phyloP scores from a whole-genome alignment of 2,113 vertebrate species.

The Brienomyrus brachyistius region DNA sequence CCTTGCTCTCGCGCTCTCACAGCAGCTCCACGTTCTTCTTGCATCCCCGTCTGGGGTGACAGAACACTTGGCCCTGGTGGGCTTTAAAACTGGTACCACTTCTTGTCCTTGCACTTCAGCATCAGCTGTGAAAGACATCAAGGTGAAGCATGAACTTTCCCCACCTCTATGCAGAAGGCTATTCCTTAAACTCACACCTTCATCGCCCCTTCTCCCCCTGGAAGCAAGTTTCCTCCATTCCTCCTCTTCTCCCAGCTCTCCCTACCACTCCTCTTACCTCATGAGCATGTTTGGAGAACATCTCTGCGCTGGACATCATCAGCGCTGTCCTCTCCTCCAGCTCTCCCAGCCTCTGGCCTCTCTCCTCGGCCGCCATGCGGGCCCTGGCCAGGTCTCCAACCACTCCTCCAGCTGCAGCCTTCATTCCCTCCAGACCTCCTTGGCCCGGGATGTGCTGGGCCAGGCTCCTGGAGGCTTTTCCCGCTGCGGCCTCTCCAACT shows the following conservation, averaged over 20 bases:
- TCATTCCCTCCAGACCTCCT: constrained; percentile 77
- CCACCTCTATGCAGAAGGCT: background rate
- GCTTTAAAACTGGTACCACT: constrained; percentile 96
- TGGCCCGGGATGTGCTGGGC: constrained; percentile 95
- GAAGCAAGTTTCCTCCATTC: background rate
- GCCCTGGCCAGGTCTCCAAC: constrained; percentile 86
- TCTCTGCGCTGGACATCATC: constrained; percentile 93
- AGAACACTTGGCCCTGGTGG: constrained; percentile 37
- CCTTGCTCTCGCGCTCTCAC: background rate
- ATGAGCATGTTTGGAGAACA: constrained; percentile 91
- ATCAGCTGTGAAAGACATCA: constrained; percentile 72
- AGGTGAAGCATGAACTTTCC: background rate
- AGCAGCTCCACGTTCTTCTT: constrained; percentile 35
- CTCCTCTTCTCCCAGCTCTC: background rate
- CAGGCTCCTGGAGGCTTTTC: constrained; percentile 85
- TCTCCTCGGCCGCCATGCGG: constrained; percentile 85
- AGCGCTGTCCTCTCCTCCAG: constrained; percentile 90
- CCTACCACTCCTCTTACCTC: constrained; percentile 65
- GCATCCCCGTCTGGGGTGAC: constrained; percentile 44
- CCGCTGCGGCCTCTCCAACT: constrained; percentile 91
- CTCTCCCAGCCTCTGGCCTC: constrained; percentile 89
- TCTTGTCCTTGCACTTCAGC: constrained; percentile 98
- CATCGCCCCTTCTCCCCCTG: background rate
- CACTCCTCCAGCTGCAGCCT: constrained; percentile 77
- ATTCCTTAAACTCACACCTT: background rate